Evolutionary conservation across 2,888 invertebrate species (phyloP), one percentile per base, ranked within the genome.

Genomic region (Tetheella fluctuosa): DNA sequence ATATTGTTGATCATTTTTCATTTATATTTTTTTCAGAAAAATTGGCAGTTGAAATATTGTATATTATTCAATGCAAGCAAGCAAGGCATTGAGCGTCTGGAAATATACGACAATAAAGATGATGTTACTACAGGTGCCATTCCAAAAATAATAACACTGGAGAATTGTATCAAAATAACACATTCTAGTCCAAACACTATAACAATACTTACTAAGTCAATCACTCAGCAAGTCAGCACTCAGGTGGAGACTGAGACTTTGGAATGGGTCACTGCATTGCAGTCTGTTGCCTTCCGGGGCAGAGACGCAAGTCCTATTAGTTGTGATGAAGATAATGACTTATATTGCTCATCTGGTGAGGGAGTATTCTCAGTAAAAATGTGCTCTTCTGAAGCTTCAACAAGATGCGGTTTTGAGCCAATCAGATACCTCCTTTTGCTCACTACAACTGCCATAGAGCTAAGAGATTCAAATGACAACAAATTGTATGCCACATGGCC

Each of bases 151-250:
- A 95, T 98, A 65, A 97, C 97, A 0, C 93, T 98, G 59, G 97
- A 97, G 90, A 96, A 97, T 83, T 97, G 97, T 84, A 95, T 97
- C 52, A 98, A 98, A 94, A 97, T 98, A 78, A 95, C 95, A 66
- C 95, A 95, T 84, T 82, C 94, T 94, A 81, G 90, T 94, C 86
- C 94, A 80, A 94, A 94, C 60, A 95, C 94, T 77, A 93, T 94
- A 69, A 94, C 95, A 69, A 95, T 98, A 76, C 95, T 97, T 62
- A 97, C 97, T 69, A 97, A 97, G 90, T 95, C 95, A 64, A 95
- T 95, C 42, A 95, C 96, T 28, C 92, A 94, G 70, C 95, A 95
- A 68, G 73, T 95, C 2, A 93, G 94, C 71, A 89, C 94, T 15
- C 88, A 92, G 60, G 95, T 95, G 25, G 96, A 96, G 79, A 89